A percentile compares a stretch with the other conserved stretches of the same genome.
These are phyloP conservation scores for Xiphias gladius DNA, from an alignment of 2,113 vertebrate genomes.

Conservation along the genomic window DNA sequence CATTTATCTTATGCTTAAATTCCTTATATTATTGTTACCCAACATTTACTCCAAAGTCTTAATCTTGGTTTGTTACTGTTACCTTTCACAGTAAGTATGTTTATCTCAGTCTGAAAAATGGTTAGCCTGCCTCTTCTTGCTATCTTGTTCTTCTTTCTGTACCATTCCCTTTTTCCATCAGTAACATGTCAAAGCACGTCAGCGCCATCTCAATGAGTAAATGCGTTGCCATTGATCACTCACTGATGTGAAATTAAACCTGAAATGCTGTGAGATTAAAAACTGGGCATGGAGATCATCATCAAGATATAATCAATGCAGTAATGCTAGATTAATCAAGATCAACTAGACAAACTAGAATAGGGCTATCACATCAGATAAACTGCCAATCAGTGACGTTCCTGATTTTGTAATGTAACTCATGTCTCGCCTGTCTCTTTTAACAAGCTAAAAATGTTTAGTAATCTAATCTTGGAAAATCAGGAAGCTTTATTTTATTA, in stretches of 20 bases:
- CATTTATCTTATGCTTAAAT: background rate
- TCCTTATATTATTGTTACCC: background rate
- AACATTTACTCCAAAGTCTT: background rate
- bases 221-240: background rate
- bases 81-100: background rate
- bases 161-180: background rate
- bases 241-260: background rate
- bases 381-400: background rate
- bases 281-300: background rate
- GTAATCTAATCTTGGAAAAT: background rate
- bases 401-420: background rate
- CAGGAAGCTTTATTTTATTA: background rate
- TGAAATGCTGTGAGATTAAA: background rate
- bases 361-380: background rate
- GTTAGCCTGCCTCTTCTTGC: background rate
- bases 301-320: background rate
- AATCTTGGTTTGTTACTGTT: background rate
- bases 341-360: conserved; percentile 1
- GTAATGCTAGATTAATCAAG: background rate
- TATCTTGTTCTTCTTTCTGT: background rate
- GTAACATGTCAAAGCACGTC: background rate
- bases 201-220: background rate
- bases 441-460: background rate
- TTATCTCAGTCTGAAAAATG: background rate
- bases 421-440: background rate